Percentiles rank a stretch among this genome's conserved stretches.
These are phyloP conservation scores for Drosophila parvula DNA, from an alignment of 1,140 invertebrate genomes.

Conservation along the genomic window DNA sequence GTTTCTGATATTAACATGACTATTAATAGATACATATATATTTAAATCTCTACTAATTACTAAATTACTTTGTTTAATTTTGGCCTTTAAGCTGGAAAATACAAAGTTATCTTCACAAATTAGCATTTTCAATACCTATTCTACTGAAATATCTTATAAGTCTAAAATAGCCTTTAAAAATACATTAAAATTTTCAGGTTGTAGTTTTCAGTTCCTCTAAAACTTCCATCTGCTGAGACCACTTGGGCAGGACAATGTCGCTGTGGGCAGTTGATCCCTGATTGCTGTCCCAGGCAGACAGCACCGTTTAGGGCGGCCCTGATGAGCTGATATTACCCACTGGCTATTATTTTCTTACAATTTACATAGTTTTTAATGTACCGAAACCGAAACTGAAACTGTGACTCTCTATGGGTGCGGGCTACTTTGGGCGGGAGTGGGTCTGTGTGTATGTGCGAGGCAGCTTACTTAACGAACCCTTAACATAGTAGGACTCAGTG, in stretches of 20 bases:
- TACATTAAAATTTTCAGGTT: not conserved
- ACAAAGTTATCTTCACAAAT: not conserved
- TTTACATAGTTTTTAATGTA: conserved; percentile 57
- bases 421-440: not conserved
- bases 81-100: too few species aligned
- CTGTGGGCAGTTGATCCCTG: conserved; percentile 47
- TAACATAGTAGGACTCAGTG: conserved; percentile 51
- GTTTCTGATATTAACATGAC: too few species aligned
- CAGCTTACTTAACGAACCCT: conserved; percentile 73
- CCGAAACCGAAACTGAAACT: conserved; percentile 64
- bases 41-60: too few species aligned
- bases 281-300: conserved; percentile 25
- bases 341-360: conserved; percentile 20
- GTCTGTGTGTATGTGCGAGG: conserved; percentile 33
- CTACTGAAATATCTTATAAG: not conserved
- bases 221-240: not conserved
- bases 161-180: not conserved
- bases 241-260: not conserved
- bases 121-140: not conserved
- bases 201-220: not conserved
- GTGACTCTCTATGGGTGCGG: conserved; percentile 4
- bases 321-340: conserved; percentile 43
- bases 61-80: too few species aligned
- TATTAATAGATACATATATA: too few species aligned
- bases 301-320: conserved; percentile 22